Evolutionary conservation across 2,113 vertebrate species (phyloP), one percentile per base, ranked within the genome.

Genomic region (Himantopus leucocephalus): DNA sequence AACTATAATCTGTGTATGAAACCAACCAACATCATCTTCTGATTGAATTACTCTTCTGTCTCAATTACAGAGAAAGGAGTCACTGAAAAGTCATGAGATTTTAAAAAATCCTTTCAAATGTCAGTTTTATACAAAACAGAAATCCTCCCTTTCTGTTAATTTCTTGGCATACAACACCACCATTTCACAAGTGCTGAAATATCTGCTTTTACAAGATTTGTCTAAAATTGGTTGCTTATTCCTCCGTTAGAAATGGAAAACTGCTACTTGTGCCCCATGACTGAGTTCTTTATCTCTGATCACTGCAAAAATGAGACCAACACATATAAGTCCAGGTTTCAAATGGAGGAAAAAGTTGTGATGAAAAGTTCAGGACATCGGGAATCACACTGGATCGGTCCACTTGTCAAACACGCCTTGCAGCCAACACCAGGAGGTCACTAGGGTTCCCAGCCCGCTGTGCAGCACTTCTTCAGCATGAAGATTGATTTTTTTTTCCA

Each of bases 11-110:
- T 55, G n/a, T n/a, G 35, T 74, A 64, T 66, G 64, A 72, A 59
- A 71, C 67, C 70, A 80, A 71, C 37, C 5, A 2, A 7, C 39
- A 85, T 59, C 12, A 14, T 73, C 82, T 82, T 90, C 70, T 79
- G 71, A 77, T 67, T 88, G 77, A 92, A 84, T 83, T 90, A 82
- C 14, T 67, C 56, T 60, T 96, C 62, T 71, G 63, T 88, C 93
- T 72, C 66, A 85, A 59, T 90, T 95, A 75, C 45, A 93, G 78
- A 34, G 59, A 74, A 91, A 79, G 5, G 32, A 91, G 45, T 47
- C 50, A 80, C 41, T 48, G 56, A 85, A 83, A 92, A 95, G 43
- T 35, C 23, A 64, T 9, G 19, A 53, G 24, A 35, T 92, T 86
- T 92, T 55, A 12, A 24, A 19, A 91, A 95, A 82, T 58, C 13